These are phyloP conservation scores for Cydia amplana DNA, from an alignment of 1,140 invertebrate species.

Conservation along the genomic window DNA sequence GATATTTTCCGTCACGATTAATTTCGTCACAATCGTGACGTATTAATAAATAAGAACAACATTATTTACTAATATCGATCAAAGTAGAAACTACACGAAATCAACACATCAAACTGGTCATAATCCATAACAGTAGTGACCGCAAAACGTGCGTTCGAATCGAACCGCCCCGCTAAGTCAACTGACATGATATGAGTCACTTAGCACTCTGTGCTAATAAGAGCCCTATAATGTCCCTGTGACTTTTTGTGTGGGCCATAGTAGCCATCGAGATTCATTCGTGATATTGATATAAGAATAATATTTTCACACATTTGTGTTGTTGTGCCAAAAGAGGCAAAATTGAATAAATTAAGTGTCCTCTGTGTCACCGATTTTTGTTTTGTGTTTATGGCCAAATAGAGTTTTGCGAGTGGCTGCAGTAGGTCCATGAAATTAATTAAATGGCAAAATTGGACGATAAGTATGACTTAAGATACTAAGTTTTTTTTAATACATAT, in stretches of 20 bases:
- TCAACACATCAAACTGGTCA: conserved; percentile 37
- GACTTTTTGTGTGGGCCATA: conserved; percentile 21
- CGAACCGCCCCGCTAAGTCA: conserved; percentile 43
- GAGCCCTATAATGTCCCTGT: conserved; percentile 15
- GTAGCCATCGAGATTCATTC: neutral
- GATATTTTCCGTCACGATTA: neutral
- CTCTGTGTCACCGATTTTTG: neutral
- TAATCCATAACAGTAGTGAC: conserved; percentile 44
- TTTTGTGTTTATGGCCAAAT: neutral
- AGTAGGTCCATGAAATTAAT: neutral
- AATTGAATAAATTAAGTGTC: neutral
- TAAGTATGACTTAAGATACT: no score
- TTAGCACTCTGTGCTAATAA: conserved; percentile 30
- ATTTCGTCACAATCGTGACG: neutral
- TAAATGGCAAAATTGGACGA: no score
- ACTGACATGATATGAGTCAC: conserved; percentile 44
- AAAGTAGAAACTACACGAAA: conserved; percentile 43
- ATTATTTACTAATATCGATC: conserved; percentile 42
- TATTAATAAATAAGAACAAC: conserved; percentile 34
- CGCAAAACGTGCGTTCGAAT: conserved; percentile 57
- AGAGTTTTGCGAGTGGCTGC: neutral
- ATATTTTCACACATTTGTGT: neutral
- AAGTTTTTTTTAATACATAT: no score
- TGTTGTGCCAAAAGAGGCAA: neutral
- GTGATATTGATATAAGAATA: neutral